Percentiles rank a stretch among this genome's conserved stretches.
phyloP scores from a whole-genome alignment of 2,888 invertebrate species.

The Nebria brevicollis region DNA sequence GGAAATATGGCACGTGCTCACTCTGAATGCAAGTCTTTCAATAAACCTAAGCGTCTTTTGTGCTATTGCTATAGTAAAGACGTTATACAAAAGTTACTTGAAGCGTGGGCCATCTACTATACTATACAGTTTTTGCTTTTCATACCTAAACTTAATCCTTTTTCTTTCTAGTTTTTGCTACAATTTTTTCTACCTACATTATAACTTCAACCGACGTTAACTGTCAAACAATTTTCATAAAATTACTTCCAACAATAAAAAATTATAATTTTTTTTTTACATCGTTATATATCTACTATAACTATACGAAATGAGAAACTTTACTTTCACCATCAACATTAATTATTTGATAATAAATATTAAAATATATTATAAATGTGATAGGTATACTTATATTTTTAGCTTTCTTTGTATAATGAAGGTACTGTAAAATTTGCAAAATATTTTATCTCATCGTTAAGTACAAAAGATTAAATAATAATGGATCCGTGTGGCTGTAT shows the following conservation, averaged over 20 bases:
- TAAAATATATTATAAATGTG: not conserved
- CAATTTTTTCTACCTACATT: not conserved
- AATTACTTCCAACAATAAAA: not conserved
- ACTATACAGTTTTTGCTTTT: not conserved
- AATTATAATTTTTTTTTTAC: not conserved
- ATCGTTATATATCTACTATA: not conserved
- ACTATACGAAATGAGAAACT: not conserved
- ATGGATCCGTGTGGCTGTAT: too few relatives aligned
- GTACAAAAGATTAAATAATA: too few relatives aligned
- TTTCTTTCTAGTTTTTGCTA: not conserved
- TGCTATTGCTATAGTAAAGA: not conserved
- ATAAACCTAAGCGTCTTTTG: not conserved
- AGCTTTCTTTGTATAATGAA: too few relatives aligned
- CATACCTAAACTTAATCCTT: not conserved
- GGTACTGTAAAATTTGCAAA: too few relatives aligned
- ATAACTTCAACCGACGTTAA: not conserved
- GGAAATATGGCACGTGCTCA: not conserved
- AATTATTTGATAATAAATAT: not conserved
- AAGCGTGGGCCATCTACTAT: not conserved
- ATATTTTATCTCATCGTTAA: too few relatives aligned
- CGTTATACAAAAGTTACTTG: not conserved
- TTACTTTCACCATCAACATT: not conserved
- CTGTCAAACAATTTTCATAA: not conserved
- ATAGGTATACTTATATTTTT: too few relatives aligned
- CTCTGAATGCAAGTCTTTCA: not conserved